These are phyloP conservation scores for Epizoanthus rinbou DNA, from an alignment of 92 coral and sea anemone genomes.

Conservation along the genomic window DNA sequence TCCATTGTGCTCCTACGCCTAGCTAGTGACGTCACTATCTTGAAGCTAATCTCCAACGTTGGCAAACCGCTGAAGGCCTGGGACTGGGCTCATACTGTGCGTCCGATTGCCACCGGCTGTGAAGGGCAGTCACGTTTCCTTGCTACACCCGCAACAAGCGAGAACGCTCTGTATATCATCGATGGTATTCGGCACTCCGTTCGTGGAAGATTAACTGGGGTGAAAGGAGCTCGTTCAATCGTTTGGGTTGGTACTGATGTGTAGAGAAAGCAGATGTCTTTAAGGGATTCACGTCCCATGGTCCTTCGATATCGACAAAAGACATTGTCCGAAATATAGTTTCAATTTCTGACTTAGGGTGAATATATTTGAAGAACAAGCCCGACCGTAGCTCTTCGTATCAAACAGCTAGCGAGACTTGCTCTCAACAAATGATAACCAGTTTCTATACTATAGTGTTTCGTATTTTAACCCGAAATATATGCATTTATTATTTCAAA, in stretches of 20 bases:
- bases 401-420: too few species aligned
- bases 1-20: conserved; percentile 57
- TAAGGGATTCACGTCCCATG: too few species aligned
- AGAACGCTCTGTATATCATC: conserved; percentile 57
- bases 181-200: conserved; percentile 61
- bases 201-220: conserved; percentile 49
- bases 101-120: conserved; percentile 68
- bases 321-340: too few species aligned
- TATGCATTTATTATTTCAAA: too few species aligned
- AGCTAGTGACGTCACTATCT: conserved; percentile 53
- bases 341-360: too few species aligned
- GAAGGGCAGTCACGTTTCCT: conserved; percentile 63
- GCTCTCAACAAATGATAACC: too few species aligned
- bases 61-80: conserved; percentile 49
- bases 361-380: too few species aligned
- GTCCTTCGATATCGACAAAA: too few species aligned
- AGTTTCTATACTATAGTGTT: too few species aligned
- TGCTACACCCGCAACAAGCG: conserved; percentile 72
- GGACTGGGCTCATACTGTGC: conserved; percentile 65
- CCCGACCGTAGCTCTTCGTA: too few species aligned
- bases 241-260: conserved; percentile 59
- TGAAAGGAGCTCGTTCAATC: conserved; percentile 52
- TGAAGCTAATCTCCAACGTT: conserved; percentile 52
- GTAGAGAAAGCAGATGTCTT: too few species aligned
- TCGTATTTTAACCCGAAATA: too few species aligned